Conservation (phyloP, 1,140 invertebrate genomes). For the Orussus abietinus region DNA sequence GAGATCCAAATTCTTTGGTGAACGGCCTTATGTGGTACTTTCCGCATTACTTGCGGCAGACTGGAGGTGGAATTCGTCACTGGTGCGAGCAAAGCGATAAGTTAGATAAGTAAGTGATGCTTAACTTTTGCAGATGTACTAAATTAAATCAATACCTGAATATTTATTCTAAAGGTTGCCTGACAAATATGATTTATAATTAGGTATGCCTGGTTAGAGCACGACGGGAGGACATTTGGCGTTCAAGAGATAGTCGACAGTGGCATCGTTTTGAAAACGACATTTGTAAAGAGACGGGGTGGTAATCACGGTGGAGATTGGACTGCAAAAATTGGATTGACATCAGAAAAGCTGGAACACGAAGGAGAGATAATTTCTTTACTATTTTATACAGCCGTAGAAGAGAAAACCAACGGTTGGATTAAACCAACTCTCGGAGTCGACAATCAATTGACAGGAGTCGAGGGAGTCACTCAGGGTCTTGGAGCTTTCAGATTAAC, state of each 20-base stretch:
- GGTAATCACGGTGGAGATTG: conserved; percentile 86
- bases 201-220: conserved; percentile 81
- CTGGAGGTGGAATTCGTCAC: conserved; percentile 73
- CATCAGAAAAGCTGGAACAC: conserved; percentile 40
- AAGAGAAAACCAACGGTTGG: conserved; percentile 63
- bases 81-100: conserved; percentile 91
- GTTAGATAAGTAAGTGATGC: conserved; percentile 60
- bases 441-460: conserved; percentile 60
- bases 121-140: neutral
- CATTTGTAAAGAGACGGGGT: conserved; percentile 81
- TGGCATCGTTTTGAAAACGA: conserved; percentile 73
- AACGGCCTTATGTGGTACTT: conserved; percentile 97
- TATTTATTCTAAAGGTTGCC: neutral
- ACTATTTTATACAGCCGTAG: conserved; percentile 74
- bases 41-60: conserved; percentile 61
- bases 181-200: conserved; percentile 9
- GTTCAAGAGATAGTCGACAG: conserved; percentile 85
- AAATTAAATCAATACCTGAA: neutral
- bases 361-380: conserved; percentile 61
- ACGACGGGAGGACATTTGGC: conserved; percentile 91
- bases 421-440: conserved; percentile 58
- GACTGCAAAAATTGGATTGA: conserved; percentile 79
- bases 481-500: conserved; percentile 73
- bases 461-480: conserved; percentile 72
- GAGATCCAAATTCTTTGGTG: conserved; percentile 81